A percentile compares a stretch with the other conserved stretches of the same genome.
Conservation (phyloP, 2,797 vertebrate genomes). For the Microhierax caerulescens region DNA sequence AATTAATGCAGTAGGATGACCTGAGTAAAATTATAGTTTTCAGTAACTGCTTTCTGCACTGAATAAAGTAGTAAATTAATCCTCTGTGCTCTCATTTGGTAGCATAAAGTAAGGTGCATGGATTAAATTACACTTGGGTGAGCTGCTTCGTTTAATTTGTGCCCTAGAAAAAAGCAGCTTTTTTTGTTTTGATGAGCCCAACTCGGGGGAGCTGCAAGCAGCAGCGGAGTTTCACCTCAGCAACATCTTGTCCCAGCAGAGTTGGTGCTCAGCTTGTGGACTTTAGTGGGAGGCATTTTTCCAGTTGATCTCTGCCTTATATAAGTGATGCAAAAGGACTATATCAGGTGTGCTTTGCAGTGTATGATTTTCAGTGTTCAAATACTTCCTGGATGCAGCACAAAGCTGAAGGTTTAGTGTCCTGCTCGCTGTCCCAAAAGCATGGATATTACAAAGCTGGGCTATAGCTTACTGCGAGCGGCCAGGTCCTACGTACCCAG, state of each 20-base stretch:
- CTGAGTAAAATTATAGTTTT: conserved; percentile 46
- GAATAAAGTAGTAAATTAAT: conserved; percentile 60
- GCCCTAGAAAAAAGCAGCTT: background rate
- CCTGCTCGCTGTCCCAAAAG: rapidly evolving
- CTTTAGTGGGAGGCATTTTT: rapidly evolving
- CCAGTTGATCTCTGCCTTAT: background rate
- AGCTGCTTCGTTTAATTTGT: background rate
- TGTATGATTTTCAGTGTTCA: background rate
- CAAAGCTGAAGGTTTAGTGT: background rate
- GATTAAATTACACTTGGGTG: conserved; percentile 2
- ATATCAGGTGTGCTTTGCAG: background rate
- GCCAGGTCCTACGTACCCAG: background rate
- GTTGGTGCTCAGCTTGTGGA: background rate
- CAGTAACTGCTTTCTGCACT: conserved; percentile 49
- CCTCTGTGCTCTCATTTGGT: conserved; percentile 35
- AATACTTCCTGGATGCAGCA: background rate
- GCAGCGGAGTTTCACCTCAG: background rate
- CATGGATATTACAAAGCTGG: background rate
- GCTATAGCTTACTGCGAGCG: background rate
- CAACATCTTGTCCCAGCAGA: background rate
- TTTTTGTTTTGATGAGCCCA: background rate
- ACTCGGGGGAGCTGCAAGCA: background rate
- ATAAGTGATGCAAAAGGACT: background rate
- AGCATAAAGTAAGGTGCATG: conserved; percentile 23
- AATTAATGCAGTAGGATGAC: conserved; percentile 51